Evolutionary conservation across 2,888 invertebrate species (phyloP).

Genomic region (Lochmaea crataegi): DNA sequence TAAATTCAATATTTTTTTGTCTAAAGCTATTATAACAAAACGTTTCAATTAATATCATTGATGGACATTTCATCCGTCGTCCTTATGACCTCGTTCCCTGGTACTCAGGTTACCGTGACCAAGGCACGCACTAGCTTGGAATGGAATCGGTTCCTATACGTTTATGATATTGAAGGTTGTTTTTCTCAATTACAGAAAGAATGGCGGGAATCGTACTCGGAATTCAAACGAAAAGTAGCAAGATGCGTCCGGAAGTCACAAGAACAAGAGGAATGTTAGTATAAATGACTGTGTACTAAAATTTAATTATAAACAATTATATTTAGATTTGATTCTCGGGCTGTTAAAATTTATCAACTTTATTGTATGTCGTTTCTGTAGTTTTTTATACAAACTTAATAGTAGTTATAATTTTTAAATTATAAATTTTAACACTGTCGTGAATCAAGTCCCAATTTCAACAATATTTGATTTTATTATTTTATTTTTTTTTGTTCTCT

Average conservation of each 20-base stretch:
- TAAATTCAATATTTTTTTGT: too few species aligned
- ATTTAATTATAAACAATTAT: slow-evolving; percentile 46
- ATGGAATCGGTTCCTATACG: too few species aligned
- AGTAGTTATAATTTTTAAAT: slow-evolving; percentile 38
- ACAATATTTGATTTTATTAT: slow-evolving; percentile 22
- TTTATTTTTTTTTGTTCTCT: slow-evolving; percentile 24
- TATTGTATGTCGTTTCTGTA: slow-evolving; percentile 48
- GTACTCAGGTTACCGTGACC: too few species aligned
- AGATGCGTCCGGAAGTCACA: slow-evolving; percentile 98
- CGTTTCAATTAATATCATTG: too few species aligned
- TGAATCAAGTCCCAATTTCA: slow-evolving; percentile 46
- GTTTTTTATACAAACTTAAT: slow-evolving; percentile 46
- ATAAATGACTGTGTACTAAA: slow-evolving; percentile 64
- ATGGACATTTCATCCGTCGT: too few species aligned
- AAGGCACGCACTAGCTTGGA: too few species aligned
- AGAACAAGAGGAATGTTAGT: slow-evolving; percentile 98
- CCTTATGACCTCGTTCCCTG: too few species aligned
- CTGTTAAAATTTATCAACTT: slow-evolving; percentile 49
- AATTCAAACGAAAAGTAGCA: slow-evolving; percentile 98
- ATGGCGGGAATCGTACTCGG: slow-evolving; percentile 96
- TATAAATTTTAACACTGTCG: slow-evolving; percentile 47
- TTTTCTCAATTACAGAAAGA: slow-evolving; percentile 83
- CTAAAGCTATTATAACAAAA: too few species aligned
- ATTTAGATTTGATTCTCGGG: slow-evolving; percentile 51
- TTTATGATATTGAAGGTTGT: too few species aligned